Evolutionary conservation across 2,888 invertebrate genomes (phyloP), one percentile per base, ranked within the genome.

Genomic region (Marronus borbonicus): DNA sequence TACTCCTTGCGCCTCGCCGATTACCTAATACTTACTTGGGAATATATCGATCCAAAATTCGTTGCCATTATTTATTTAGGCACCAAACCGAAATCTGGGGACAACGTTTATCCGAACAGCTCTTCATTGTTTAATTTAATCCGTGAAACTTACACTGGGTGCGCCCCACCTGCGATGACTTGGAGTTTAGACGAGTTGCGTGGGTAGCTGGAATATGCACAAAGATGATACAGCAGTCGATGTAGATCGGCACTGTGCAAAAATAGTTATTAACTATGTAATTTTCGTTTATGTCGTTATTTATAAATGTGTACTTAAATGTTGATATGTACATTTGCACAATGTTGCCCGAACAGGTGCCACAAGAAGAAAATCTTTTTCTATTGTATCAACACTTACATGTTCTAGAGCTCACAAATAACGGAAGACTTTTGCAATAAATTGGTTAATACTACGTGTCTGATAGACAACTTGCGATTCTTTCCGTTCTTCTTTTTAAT

Each of bases 401-500:
- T 5, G 31, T 31, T 5, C 31, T 31, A 31, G 5, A 31, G 5
- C 5, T 4, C 31, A 31, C 31, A 31, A 31, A 1, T 24, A 24
- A 24, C 1, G 24, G 24, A 24, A 24, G 24, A 24, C 24, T 24
- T 24, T 24, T 24, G 24, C 31, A 31, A 5, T 31, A 31, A 31
- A 31, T 5, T 31, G 1, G 31, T 31, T 31, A 31, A 31, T 31
- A 31, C 31, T 0, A 31, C 79, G 89, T 90, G 79, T 89, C 89
- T 70, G 89, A 88, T 28, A 91, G 91, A 79, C 90, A 89, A 7
- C 89, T 90, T 76, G 91, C 90, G 8, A 89, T 88, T 65, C 87
- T 92, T 88, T 80, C 91, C 90, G 84, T 93, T 93, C 84, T 93
- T 83, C 89, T 91, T 64, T 91, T 92, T 92, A 77, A 88, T 85